Base-by-base conservation (phyloP, 1,140 invertebrate species). In the Campoletis sonorensis region DNA sequence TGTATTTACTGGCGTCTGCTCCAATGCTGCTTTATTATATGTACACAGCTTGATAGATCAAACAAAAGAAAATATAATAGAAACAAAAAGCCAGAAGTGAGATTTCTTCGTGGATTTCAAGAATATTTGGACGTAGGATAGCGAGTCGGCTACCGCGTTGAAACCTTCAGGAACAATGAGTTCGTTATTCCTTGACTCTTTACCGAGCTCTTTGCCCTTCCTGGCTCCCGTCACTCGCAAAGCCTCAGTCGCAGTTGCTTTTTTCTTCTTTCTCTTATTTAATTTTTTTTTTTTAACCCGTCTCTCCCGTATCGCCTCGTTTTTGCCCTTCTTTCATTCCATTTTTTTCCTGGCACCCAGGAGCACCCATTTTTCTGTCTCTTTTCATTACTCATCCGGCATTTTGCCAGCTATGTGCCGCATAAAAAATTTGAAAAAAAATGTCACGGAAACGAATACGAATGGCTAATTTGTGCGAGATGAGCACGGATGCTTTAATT, bases 121-220 rank as follows among this genome's bases (percentile, higher is more conserved):
- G 58, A 71, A 58, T 76, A 76, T 81, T 81, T 76, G 76, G 79
- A 81, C 73, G 40, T 45, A 11, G 40, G 13, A 37, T 61, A 30
- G 51, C 73, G 18, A 21, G 27, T 73, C 13, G 21, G 54, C 37
- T 54, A 77, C 78, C 58, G 26, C 26, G 58, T 70, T 81, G 26
- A 77, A 76, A 81, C 70, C 58, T 51, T 76, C 37, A 40, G 61
- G 72, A 68, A 76, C 80, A 81, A 81, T 81, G 80, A 81, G 80
- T 76, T 81, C 73, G 80, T 77, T 81, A 81, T 81, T 75, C 21
- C 79, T 33, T 58, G 54, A 13, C 37, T 70, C 68, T 81, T 51
- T 33, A 30, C 30, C 16, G 58, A 37, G 4, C 37, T 70, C 68
- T 81, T 51, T 33, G 67, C 30, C 16, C 73, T 70, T 45, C 64